phyloP scores from a whole-genome alignment of 30 jellyfish, hydroid and myxozoan genomes.

The Sanderia malayensis region DNA sequence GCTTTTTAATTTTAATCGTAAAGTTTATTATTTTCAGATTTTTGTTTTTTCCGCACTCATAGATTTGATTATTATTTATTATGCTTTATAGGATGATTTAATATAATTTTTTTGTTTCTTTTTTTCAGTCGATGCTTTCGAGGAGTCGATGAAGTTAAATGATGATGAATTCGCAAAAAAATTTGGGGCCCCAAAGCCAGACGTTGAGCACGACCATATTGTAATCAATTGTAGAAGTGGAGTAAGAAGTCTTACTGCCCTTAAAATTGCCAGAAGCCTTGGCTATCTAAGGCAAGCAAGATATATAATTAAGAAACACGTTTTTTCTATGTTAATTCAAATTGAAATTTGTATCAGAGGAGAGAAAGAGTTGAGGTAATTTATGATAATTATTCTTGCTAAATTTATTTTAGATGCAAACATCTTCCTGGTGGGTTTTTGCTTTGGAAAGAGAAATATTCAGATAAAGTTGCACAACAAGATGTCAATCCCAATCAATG shows the following conservation, averaged over 20 bases:
- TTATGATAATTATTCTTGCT: background rate
- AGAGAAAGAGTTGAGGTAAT: too few relatives aligned
- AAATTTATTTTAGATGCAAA: background rate
- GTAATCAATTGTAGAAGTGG: slow-evolving; percentile 75
- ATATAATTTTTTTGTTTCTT: background rate
- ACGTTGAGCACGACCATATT: slow-evolving; percentile 39
- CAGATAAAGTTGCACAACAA: too few relatives aligned
- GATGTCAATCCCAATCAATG: too few relatives aligned
- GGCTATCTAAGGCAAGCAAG: slow-evolving; percentile 66
- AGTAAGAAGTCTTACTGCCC: slow-evolving; percentile 62
- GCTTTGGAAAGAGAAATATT: slow-evolving; percentile 56
- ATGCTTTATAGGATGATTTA: too few relatives aligned
- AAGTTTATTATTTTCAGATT: too few relatives aligned
- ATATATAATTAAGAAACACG: too few relatives aligned
- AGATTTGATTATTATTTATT: too few relatives aligned
- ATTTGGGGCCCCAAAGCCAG: slow-evolving; percentile 56
- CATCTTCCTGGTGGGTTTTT: slow-evolving; percentile 81
- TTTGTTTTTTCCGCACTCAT: too few relatives aligned
- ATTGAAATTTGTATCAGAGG: background rate
- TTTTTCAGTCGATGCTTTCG: slow-evolving; percentile 55
- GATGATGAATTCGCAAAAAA: slow-evolving; percentile 30
- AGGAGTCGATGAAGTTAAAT: slow-evolving; percentile 48
- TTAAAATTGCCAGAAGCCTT: slow-evolving; percentile 53
- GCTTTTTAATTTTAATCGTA: too few relatives aligned
- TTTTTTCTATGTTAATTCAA: slow-evolving; percentile 3